Conservation (phyloP, 2,888 invertebrate genomes). For the Torymus texanus region DNA sequence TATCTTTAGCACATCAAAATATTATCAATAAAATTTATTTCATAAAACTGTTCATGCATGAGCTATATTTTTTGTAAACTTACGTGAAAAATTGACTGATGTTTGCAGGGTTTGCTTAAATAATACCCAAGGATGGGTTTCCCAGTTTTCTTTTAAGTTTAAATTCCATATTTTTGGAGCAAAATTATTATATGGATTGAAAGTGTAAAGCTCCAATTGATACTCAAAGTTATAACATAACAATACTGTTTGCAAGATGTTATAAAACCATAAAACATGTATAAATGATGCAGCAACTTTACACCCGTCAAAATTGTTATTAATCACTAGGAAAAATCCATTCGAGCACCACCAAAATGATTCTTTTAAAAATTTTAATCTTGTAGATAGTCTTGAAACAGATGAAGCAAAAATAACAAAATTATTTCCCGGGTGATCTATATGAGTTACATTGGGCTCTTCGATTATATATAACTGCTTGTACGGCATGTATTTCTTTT, state of each 20-base stretch:
- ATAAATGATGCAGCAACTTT: neutral
- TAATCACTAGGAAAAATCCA: conserved; percentile 30
- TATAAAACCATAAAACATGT: conserved; percentile 5
- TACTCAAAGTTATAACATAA: conserved; percentile 1
- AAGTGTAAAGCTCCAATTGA: conserved; percentile 10
- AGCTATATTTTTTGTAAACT: conserved; percentile 1
- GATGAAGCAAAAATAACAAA: conserved; percentile 19
- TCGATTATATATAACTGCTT: neutral
- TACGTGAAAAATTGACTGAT: conserved; percentile 1
- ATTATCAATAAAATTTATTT: neutral
- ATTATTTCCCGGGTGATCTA: conserved; percentile 18
- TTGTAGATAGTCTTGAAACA: neutral
- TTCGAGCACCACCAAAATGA: conserved; percentile 24
- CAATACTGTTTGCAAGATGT: conserved; percentile 6
- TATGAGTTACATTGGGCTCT: neutral
- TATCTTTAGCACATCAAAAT: neutral
- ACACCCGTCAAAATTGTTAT: neutral
- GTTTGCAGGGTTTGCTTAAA: neutral
- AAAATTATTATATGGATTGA: conserved; percentile 23
- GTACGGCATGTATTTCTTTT: neutral
- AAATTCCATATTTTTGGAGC: conserved; percentile 28
- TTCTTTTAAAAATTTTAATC: neutral
- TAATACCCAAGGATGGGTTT: conserved; percentile 2
- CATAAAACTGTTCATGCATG: neutral
- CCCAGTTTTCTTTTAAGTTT: neutral